Conservation (phyloP, 2,113 vertebrate species). For the Euleptes europaea region DNA sequence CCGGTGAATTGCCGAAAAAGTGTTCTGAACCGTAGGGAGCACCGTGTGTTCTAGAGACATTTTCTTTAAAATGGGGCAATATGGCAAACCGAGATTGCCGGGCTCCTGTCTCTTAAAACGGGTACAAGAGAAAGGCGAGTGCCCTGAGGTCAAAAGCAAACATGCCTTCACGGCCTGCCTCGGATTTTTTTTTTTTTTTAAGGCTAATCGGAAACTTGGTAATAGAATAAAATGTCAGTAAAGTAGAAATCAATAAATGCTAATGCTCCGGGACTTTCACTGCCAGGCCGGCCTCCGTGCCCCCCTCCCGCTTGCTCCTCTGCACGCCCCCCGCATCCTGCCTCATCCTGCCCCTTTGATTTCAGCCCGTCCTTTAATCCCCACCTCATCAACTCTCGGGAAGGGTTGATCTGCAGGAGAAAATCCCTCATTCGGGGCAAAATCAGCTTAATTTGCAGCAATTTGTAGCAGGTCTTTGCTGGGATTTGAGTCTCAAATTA, state of each 20-base stretch:
- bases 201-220: conserved; percentile 74
- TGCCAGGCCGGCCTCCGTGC: conserved; percentile 44
- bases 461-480: conserved; percentile 81
- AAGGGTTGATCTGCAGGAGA: conserved; percentile 81
- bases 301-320: conserved; percentile 4
- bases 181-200: conserved; percentile 34
- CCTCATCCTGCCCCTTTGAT: conserved; percentile 68
- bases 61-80: not conserved
- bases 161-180: not conserved
- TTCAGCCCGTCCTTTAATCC: conserved; percentile 78
- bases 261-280: conserved; percentile 73
- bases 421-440: conserved; percentile 84
- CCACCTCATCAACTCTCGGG: conserved; percentile 81
- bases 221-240: conserved; percentile 74
- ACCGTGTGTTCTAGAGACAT: not conserved
- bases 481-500: conserved; percentile 86
- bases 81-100: not conserved
- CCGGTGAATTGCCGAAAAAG: not conserved
- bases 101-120: not conserved
- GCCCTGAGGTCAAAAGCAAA: not conserved
- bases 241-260: conserved; percentile 73
- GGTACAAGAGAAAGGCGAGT: not conserved
- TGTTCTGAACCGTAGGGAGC: not conserved
- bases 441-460: conserved; percentile 87
- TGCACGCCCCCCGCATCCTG: not conserved